Evolutionary conservation across 92 coral and sea anemone genomes (phyloP).

Genomic region (Zoanthus gigantus): DNA sequence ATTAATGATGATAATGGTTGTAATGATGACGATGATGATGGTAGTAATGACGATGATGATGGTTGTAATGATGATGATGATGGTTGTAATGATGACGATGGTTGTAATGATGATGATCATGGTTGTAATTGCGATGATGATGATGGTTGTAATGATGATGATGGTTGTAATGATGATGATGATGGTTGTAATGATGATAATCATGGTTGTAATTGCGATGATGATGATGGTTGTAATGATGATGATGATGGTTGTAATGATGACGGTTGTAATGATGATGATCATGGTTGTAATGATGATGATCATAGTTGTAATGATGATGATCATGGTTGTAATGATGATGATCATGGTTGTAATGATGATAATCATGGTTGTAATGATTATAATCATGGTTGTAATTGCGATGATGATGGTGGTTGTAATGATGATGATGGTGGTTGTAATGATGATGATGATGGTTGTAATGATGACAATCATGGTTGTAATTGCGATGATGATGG

Average conservation of each 20-base stretch:
- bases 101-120: not conserved
- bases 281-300: too few species aligned
- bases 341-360: not conserved
- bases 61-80: not conserved
- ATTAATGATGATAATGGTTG: too few species aligned
- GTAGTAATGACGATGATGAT: not conserved
- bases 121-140: not conserved
- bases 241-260: not conserved
- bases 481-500: too few species aligned
- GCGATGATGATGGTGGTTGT: too few species aligned
- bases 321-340: too few species aligned
- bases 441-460: too few species aligned
- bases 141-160: not conserved
- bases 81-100: not conserved
- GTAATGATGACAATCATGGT: too few species aligned
- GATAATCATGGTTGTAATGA: not conserved
- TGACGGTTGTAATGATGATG: too few species aligned
- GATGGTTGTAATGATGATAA: not conserved
- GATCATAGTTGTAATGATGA: too few species aligned
- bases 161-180: not conserved
- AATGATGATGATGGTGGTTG: too few species aligned
- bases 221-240: not conserved
- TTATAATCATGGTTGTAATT: not conserved
- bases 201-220: not conserved
- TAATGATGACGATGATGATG: not conserved